Conservation (phyloP, 2,113 vertebrate species). For the Forbesichthys papilliferus region DNA sequence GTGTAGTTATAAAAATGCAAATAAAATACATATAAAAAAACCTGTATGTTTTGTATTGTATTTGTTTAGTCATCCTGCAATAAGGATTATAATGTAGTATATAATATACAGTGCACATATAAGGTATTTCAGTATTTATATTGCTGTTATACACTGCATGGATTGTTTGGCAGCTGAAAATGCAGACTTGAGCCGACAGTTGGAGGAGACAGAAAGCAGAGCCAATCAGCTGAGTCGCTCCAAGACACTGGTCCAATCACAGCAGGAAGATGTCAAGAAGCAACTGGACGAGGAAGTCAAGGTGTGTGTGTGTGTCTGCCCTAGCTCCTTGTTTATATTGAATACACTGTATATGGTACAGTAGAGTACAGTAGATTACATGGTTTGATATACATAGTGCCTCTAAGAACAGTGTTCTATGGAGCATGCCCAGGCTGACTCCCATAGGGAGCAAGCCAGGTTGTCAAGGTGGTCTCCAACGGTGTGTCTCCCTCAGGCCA, state of each 20-base stretch:
- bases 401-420: too few relatives aligned
- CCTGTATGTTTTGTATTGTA: too few relatives aligned
- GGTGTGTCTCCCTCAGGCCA: slow-evolving; percentile 51
- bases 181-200: slow-evolving; percentile 70
- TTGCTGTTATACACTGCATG: not conserved
- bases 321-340: too few relatives aligned
- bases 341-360: too few relatives aligned
- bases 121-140: too few relatives aligned
- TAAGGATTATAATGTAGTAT: not conserved
- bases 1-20: not conserved
- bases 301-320: slow-evolving; percentile 51
- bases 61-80: not conserved
- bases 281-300: slow-evolving; percentile 81
- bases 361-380: too few relatives aligned
- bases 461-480: not conserved
- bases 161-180: slow-evolving; percentile 73
- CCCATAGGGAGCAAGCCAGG: too few relatives aligned
- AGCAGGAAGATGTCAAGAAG: slow-evolving; percentile 79
- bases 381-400: too few relatives aligned
- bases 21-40: not conserved
- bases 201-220: slow-evolving; percentile 76
- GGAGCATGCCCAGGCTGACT: too few relatives aligned
- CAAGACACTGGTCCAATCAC: slow-evolving; percentile 67
- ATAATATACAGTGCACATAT: too few relatives aligned
- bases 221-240: slow-evolving; percentile 67